Evolutionary conservation across 2,888 invertebrate genomes (phyloP).

Genomic region (Celastrina argiolus): DNA sequence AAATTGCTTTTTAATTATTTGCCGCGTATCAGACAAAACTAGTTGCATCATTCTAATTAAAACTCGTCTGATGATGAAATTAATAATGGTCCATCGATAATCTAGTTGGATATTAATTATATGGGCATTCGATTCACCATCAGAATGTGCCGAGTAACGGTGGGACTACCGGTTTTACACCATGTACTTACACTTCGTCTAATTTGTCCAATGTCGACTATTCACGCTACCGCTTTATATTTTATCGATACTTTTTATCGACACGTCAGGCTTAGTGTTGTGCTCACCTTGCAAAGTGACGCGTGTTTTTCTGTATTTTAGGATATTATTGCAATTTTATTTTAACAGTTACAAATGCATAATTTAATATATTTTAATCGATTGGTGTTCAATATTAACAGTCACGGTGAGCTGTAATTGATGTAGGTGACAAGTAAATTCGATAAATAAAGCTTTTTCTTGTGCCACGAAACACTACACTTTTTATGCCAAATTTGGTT

Average conservation of each 20-base stretch:
- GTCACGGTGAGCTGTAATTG: neutral
- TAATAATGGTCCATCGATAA: slow-evolving; percentile 55
- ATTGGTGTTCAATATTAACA: neutral
- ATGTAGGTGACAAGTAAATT: no score
- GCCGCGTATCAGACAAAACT: slow-evolving; percentile 27
- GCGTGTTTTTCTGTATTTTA: slow-evolving; percentile 6
- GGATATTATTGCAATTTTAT: neutral
- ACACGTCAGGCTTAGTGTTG: slow-evolving; percentile 21
- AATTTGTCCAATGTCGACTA: slow-evolving; percentile 58
- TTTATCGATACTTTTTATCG: slow-evolving; percentile 20
- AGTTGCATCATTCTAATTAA: slow-evolving; percentile 36
- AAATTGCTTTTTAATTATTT: slow-evolving; percentile 23
- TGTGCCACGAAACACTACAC: no score
- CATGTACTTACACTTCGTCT: slow-evolving; percentile 45
- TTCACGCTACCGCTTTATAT: slow-evolving; percentile 31
- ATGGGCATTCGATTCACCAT: slow-evolving; percentile 62
- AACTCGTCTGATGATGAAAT: slow-evolving; percentile 36
- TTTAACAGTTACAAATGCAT: neutral
- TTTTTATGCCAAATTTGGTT: no score
- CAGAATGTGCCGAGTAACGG: slow-evolving; percentile 70
- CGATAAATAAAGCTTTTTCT: no score
- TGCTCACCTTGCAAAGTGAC: neutral
- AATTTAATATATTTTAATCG: neutral
- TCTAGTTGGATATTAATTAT: slow-evolving; percentile 72
- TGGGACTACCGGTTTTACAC: slow-evolving; percentile 74